These are phyloP conservation scores for Hemaris fuciformis DNA, from an alignment of 2,888 invertebrate genomes.

Conservation along the genomic window DNA sequence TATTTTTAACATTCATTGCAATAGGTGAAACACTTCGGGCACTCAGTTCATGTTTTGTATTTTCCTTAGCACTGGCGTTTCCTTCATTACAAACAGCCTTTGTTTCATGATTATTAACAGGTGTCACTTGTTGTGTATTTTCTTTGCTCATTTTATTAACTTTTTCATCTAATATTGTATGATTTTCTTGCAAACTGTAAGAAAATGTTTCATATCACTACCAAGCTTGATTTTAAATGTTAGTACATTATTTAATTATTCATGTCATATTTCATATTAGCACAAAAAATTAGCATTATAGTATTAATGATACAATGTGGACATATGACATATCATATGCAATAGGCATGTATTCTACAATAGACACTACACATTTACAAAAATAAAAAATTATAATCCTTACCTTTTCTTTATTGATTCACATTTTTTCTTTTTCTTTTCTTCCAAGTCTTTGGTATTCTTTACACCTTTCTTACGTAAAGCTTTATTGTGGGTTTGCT, in stretches of 20 bases:
- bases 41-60: conserved; percentile 16
- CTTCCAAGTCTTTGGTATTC: not conserved
- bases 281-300: no score
- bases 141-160: not conserved
- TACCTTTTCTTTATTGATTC: conserved; percentile 25
- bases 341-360: no score
- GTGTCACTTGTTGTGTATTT: conserved; percentile 19
- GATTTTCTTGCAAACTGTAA: not conserved
- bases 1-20: conserved; percentile 36
- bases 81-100: conserved; percentile 22
- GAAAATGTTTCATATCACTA: not conserved
- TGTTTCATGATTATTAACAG: conserved; percentile 20
- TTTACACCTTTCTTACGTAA: conserved; percentile 13
- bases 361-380: not conserved
- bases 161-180: not conserved
- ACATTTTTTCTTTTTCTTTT: not conserved
- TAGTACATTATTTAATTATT: no score
- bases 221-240: not conserved
- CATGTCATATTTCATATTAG: no score
- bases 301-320: no score
- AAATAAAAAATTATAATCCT: not conserved
- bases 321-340: no score
- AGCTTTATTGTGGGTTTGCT: conserved; percentile 13
- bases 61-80: conserved; percentile 33
- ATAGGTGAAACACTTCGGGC: conserved; percentile 13